phyloP scores from a whole-genome alignment of 53 echinoderm and acorn worm species.

The Hippasteria phrygiana region DNA sequence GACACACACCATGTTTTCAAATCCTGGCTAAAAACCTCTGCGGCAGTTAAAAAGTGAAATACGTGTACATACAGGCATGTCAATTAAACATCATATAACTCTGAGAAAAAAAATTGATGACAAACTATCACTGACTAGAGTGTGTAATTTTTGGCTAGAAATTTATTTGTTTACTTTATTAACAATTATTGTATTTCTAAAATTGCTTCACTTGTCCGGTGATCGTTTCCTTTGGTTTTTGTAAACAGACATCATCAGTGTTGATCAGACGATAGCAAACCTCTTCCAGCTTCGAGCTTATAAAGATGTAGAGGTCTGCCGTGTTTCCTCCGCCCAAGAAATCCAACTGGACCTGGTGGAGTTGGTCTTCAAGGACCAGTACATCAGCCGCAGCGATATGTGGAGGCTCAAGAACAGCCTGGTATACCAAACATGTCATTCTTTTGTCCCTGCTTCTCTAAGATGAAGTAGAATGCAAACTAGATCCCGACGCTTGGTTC shows the following conservation, averaged over 20 bases:
- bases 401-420: slow-evolving; percentile 90
- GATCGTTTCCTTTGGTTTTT: background rate
- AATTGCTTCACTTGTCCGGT: background rate
- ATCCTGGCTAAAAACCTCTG: too few species aligned
- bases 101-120: too few species aligned
- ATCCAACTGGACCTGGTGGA: slow-evolving; percentile 94
- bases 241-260: slow-evolving; percentile 85
- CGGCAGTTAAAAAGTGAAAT: too few species aligned
- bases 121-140: too few species aligned
- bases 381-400: slow-evolving; percentile 99
- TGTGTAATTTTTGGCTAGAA: background rate
- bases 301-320: slow-evolving; percentile 80
- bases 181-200: background rate
- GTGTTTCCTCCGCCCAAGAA: slow-evolving; percentile 66
- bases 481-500: too few species aligned
- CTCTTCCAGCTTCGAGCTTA: slow-evolving; percentile 92
- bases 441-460: too few species aligned
- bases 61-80: too few species aligned
- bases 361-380: slow-evolving; percentile 94
- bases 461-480: background rate
- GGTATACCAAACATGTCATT: slow-evolving; percentile 45
- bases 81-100: too few species aligned
- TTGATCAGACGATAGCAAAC: slow-evolving; percentile 90
- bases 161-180: too few species aligned
- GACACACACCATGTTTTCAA: too few species aligned